Evolutionary conservation across 2,797 vertebrate genomes (phyloP), one percentile per base, ranked within the genome.

Genomic region (Arnoldichthys spilopterus): DNA sequence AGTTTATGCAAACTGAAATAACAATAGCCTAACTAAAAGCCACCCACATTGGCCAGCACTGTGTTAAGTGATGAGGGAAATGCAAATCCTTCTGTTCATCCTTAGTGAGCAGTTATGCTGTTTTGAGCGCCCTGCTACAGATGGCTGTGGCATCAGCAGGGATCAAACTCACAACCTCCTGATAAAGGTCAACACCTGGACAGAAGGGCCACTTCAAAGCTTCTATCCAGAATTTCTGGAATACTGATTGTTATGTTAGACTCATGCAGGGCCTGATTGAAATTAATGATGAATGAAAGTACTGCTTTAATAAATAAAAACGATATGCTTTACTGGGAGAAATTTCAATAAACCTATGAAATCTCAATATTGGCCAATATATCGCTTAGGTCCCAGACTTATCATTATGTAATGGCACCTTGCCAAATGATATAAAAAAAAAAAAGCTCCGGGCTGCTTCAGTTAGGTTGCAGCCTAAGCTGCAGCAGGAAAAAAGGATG

Each of bases 381-480:
- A 56, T 24, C 8, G n/a, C 2, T 26, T 13, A 1, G 58, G 12
- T 32, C 28, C 58, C 13, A 18, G 58, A 61, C 15, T 24, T 47
- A 56, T 47, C 16, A 32, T 40, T 32, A 28, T 26, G 47, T 34
- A 73, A 64, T 6, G 7, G 26, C 24, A 68, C 76, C 64, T 81
- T 64, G 40, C 47, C 34, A 47, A 18, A 11, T 24, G 7, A 15
- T 43, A 24, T 32, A 34, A 40, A 34, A 26, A 76, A 78, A 45
- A 8, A 78, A 59, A 58, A 72, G 63, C 59, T 66, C n/a, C 34
- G 22, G 73, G 62, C 32, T 51, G 74, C 59, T n/a, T 62, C 66
- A 45, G 79, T 83, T 86, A 82, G 63, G 24, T 58, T 53, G 56
- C 49, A n/a, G 77, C 72, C 69, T 78, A 73, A 78, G 54, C 24